Evolutionary conservation across 2,888 invertebrate species (phyloP), one percentile per base, ranked within the genome.

Genomic region (Heliconius hortense): DNA sequence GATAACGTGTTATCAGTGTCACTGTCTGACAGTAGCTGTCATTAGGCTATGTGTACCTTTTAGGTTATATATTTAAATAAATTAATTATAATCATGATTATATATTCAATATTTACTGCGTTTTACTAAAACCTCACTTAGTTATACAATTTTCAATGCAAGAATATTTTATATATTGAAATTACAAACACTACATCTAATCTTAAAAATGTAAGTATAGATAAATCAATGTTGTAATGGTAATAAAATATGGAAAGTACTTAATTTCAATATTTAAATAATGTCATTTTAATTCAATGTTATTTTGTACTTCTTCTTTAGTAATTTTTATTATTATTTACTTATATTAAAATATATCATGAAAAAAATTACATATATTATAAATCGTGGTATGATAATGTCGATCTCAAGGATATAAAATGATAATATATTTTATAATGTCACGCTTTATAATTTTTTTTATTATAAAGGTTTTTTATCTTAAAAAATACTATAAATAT

Each of bases 1-100:
- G n/a, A n/a, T n/a, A n/a, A 63, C 35, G 11, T 35, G n/a, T 24
- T 39, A 31, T 64, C 64, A 39, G 35, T 39, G 35, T 66, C 64
- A 66, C 64, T 66, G 5, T 18, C 18, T 48, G 48, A 48, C 48
- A 48, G 48, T 48, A 18, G 18, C 48, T 48, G 66, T 66, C 66
- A 24, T 69, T 26, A n/a, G 31, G 31, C n/a, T 26, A 35, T 68
- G 28, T 5, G 13, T 68, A 53, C 26, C 4, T 31, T 31, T 13
- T 53, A 56, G 31, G 56, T 31, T 69, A 69, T 69, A 69, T 56
- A 69, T 69, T 69, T 56, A 69, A 69, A 56, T 31, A 69, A 69
- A 31, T 15, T 31, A 69, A 56, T 31, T 56, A 56, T 31, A 69
- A 15, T 31, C 13, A 62, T 72, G 72, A 28, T 72, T 72, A 67